Evolutionary conservation across 2,888 invertebrate genomes (phyloP), one percentile per base, ranked within the genome.

Genomic region (Hesperia comma): DNA sequence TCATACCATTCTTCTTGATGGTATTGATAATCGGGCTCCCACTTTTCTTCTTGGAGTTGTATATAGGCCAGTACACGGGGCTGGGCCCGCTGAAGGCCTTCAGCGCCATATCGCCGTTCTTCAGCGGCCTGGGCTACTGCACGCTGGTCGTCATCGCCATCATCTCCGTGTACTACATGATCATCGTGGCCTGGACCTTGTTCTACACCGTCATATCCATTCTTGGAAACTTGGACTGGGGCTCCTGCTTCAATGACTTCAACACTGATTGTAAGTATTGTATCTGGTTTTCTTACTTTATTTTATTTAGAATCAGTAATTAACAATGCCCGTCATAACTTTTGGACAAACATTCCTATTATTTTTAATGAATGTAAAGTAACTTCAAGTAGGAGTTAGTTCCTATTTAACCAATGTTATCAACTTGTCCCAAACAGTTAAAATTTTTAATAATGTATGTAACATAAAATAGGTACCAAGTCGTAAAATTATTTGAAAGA

Each of bases 61-160:
- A 95, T 53, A 87, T 97, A 19, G 97, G 97, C 1, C 97, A 97
- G 80, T 97, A 95, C 81, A 94, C 95, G 0, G 96, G 96, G 2
- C 81, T 96, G 0, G 97, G 97, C 0, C 96, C 97, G 0, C 84
- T 94, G 51, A 86, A 94, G 72, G 94, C 95, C 0, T 95, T 95
- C 77, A 82, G 85, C 46, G 85, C 94, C 3, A 94, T 96, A 76
- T 93, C 95, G 0, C 96, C 96, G 0, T 94, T 90, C 76, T 94
- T 94, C 78, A 88, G 86, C 75, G 95, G 95, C 0, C 84, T 95
- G 1, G 95, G 95, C 0, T 94, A 95, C 77, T 95, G 95, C 72
- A 95, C 95, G 0, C 86, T 96, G 70, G 93, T 95, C 43, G 95
- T 96, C 26, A 95, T 97, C 46, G 93, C 93, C n/a, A 87, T 96